phyloP scores from a whole-genome alignment of 2,888 invertebrate species.

The Andrena marginata region DNA sequence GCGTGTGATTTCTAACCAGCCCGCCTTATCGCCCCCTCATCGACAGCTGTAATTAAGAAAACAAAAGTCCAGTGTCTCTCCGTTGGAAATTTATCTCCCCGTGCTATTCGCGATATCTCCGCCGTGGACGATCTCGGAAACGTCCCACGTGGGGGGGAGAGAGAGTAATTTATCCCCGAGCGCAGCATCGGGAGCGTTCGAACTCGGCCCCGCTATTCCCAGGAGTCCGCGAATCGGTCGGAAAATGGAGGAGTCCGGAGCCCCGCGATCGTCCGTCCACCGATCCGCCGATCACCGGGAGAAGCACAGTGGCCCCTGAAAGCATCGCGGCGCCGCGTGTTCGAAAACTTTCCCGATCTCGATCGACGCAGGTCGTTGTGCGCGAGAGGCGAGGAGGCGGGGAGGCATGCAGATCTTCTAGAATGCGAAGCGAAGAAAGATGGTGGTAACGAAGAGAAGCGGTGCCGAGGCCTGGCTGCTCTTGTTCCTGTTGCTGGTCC shows the following conservation, averaged over 20 bases:
- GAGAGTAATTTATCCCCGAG: neutral
- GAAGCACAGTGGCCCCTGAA: conserved; percentile 39
- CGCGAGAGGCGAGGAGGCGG: neutral
- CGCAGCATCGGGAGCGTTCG: neutral
- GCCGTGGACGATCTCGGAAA: neutral
- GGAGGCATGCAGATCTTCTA: conserved; percentile 59
- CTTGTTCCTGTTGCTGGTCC: conserved; percentile 75
- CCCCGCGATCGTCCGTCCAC: conserved; percentile 6
- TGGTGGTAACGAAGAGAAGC: conserved; percentile 73
- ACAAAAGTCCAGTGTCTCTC: conserved; percentile 2
- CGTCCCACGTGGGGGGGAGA: neutral
- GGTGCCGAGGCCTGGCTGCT: conserved; percentile 68
- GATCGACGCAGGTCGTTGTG: neutral
- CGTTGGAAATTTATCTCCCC: conserved; percentile 6
- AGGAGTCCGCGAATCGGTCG: no score
- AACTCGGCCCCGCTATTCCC: no score
- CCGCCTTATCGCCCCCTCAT: conserved; percentile 17
- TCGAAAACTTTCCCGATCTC: neutral
- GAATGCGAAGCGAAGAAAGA: conserved; percentile 77
- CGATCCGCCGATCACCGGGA: conserved; percentile 44
- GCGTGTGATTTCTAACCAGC: conserved; percentile 14
- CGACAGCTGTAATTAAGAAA: conserved; percentile 22
- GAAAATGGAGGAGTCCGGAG: conserved; percentile 23
- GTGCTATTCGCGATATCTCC: neutral
- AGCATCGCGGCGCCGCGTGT: neutral